phyloP scores from a whole-genome alignment of 2,888 invertebrate species.

The Sylvicola fuscatus region DNA sequence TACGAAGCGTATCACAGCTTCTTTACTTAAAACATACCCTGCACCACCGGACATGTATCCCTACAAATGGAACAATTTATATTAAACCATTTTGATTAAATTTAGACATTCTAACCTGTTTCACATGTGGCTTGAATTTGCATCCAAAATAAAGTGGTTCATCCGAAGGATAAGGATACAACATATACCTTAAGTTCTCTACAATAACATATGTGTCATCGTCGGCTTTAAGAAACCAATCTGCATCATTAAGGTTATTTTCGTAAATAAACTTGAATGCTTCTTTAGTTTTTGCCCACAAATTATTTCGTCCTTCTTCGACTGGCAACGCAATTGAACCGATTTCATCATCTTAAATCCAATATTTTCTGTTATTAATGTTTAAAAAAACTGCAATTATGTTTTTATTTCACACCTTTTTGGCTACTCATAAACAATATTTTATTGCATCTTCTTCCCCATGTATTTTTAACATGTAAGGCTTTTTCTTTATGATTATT shows the following conservation, averaged over 20 bases:
- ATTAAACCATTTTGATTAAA: too few relatives aligned
- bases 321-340: conserved; percentile 70
- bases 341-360: conserved; percentile 36
- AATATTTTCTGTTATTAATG: neutral
- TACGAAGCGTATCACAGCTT: conserved; percentile 60
- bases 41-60: conserved; percentile 90
- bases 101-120: conserved; percentile 30
- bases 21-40: conserved; percentile 81
- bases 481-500: conserved; percentile 76
- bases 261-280: conserved; percentile 78
- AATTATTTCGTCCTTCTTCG: conserved; percentile 69
- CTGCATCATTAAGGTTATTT: conserved; percentile 64
- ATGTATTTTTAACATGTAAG: conserved; percentile 81
- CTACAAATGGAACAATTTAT: conserved; percentile 16
- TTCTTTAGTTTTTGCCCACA: conserved; percentile 96
- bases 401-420: conserved; percentile 32
- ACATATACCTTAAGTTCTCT: conserved; percentile 84
- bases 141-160: conserved; percentile 80
- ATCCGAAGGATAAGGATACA: conserved; percentile 48
- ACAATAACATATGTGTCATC: conserved; percentile 94
- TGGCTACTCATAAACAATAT: conserved; percentile 71
- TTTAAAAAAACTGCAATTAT: neutral
- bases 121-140: conserved; percentile 64
- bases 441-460: conserved; percentile 84
- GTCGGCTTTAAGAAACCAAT: conserved; percentile 98